Evolutionary conservation across 2,797 vertebrate species (phyloP).

Genomic region (Anguilla megastoma): DNA sequence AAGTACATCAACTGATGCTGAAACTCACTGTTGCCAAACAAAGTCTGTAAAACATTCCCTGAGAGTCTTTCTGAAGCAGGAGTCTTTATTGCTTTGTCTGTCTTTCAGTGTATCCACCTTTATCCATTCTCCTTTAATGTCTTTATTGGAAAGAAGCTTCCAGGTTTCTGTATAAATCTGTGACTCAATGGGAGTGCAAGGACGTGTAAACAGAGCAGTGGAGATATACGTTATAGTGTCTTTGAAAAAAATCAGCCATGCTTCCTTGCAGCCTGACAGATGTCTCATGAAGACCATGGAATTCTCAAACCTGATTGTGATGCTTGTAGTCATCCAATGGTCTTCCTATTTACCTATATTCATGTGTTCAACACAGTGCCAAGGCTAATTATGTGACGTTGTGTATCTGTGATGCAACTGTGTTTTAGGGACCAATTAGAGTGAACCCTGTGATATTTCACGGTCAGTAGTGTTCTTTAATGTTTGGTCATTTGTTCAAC

Average conservation of each 20-base stretch:
- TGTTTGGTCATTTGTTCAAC: neutral
- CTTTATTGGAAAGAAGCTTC: neutral
- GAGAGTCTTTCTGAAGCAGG: neutral
- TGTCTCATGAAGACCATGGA: constrained; percentile 19
- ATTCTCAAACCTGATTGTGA: constrained; percentile 26
- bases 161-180: neutral
- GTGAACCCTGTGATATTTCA: neutral
- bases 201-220: neutral
- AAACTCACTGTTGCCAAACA: constrained; percentile 4
- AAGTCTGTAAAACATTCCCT: constrained; percentile 7
- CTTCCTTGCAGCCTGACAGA: constrained; percentile 9
- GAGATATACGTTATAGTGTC: neutral
- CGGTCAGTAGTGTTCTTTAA: neutral
- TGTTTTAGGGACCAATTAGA: neutral
- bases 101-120: neutral
- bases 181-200: neutral
- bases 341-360: neutral
- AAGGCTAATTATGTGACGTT: constrained; percentile 6
- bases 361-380: neutral
- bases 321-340: neutral
- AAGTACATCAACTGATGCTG: neutral
- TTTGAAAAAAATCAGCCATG: neutral
- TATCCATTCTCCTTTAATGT: neutral
- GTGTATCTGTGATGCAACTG: neutral
- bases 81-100: neutral